These are phyloP conservation scores for Numida meleagris DNA, from an alignment of 2,113 vertebrate species.

Conservation along the genomic window DNA sequence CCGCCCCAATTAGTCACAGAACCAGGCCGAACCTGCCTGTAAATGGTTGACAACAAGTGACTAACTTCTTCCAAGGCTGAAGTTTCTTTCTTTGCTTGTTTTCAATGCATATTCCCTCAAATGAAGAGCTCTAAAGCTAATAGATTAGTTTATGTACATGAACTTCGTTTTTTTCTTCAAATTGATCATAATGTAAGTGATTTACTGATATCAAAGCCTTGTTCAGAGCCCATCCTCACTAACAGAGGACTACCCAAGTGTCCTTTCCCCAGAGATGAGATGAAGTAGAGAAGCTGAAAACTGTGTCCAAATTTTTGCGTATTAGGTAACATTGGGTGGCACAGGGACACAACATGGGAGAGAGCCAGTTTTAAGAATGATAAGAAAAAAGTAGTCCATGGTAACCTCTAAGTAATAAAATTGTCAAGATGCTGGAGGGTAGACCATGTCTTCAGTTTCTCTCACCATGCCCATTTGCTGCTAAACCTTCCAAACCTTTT, in stretches of 20 bases:
- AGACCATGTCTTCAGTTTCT: background rate
- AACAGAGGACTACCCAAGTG: background rate
- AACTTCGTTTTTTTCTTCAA: background rate
- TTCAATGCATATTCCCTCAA: background rate
- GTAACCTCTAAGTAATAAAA: background rate
- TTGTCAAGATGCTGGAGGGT: background rate
- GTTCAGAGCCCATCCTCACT: background rate
- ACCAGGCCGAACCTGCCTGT: too few species aligned
- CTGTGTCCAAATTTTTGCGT: background rate
- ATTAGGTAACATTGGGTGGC: fast-evolving
- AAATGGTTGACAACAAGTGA: too few species aligned
- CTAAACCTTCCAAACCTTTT: background rate
- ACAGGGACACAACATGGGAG: background rate
- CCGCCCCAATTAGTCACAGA: too few species aligned
- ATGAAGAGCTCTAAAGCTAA: background rate
- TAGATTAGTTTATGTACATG: fast-evolving
- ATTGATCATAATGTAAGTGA: background rate
- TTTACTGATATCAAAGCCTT: background rate
- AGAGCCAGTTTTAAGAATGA: background rate
- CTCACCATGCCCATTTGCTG: background rate
- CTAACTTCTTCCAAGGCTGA: fast-evolving
- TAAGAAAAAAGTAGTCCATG: background rate
- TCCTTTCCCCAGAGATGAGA: background rate
- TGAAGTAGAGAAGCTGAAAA: background rate
- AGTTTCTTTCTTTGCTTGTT: background rate